Conservation (phyloP, 2,888 invertebrate species). For the Meliscaeva auricollis region DNA sequence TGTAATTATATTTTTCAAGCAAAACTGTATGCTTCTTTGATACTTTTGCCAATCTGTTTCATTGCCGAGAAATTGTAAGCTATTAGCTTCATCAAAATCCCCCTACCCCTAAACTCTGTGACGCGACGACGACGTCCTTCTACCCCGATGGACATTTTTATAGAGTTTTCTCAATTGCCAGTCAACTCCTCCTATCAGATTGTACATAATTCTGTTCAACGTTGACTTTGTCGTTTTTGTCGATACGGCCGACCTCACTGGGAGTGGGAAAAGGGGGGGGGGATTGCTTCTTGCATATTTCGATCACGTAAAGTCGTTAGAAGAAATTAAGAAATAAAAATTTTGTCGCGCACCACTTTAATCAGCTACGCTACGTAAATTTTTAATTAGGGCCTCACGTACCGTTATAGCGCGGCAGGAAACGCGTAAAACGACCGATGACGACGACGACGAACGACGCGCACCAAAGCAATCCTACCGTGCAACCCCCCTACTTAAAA, state of each 20-base stretch:
- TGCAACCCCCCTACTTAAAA: constrained; percentile 72
- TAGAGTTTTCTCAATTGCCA: constrained; percentile 28
- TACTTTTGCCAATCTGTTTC: constrained; percentile 72
- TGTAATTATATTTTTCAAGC: constrained; percentile 62
- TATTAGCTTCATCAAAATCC: constrained; percentile 54
- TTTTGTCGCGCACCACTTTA: constrained; percentile 76
- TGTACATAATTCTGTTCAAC: constrained; percentile 1
- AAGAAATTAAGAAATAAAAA: constrained; percentile 76
- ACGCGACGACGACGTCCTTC: neutral
- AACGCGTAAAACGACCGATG: constrained; percentile 20
- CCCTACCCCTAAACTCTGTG: neutral
- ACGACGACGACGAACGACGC: neutral
- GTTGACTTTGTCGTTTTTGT: constrained; percentile 22
- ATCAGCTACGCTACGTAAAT: constrained; percentile 76
- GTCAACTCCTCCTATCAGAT: neutral
- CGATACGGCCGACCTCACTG: neutral
- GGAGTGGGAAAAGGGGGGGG: neutral
- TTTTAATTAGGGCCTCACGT: constrained; percentile 75
- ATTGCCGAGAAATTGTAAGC: constrained; percentile 70
- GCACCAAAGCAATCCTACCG: constrained; percentile 47
- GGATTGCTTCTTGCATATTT: constrained; percentile 65
- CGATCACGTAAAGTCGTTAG: constrained; percentile 76
- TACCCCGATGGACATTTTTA: constrained; percentile 47
- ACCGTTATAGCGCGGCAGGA: constrained; percentile 1
- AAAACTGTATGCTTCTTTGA: constrained; percentile 48